phyloP scores from a whole-genome alignment of 2,888 invertebrate species.

The Merodon equestris region DNA sequence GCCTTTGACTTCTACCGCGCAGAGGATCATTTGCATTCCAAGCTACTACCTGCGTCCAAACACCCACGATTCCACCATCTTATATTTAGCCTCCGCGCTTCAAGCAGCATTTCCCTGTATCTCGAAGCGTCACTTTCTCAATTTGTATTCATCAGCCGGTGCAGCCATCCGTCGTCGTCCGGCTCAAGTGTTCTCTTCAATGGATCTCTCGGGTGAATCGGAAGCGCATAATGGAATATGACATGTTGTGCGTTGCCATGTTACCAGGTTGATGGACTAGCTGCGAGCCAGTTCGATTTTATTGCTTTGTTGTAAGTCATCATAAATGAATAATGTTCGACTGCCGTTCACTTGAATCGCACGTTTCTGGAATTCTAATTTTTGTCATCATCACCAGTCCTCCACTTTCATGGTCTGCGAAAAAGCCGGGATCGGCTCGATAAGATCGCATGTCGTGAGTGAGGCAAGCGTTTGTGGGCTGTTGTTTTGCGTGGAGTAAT shows the following conservation, averaged over 20 bases:
- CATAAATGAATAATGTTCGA: constrained; percentile 65
- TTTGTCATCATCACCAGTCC: background rate
- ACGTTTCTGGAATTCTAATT: constrained; percentile 63
- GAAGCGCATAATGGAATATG: constrained; percentile 67
- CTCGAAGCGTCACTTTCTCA: no score
- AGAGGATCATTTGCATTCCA: no score
- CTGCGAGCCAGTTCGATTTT: constrained; percentile 56
- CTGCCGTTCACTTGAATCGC: constrained; percentile 63
- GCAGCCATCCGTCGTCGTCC: constrained; percentile 40
- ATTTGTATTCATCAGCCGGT: constrained; percentile 56
- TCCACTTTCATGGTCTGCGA: constrained; percentile 22
- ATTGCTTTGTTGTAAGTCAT: constrained; percentile 58
- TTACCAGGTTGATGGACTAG: constrained; percentile 62
- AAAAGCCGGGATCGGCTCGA: constrained; percentile 34
- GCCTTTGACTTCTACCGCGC: no score
- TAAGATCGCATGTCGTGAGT: constrained; percentile 54
- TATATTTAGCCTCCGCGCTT: no score
- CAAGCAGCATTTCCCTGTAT: no score
- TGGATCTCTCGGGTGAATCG: constrained; percentile 59
- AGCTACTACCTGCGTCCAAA: no score
- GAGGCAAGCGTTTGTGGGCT: constrained; percentile 6
- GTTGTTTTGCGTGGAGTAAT: background rate
- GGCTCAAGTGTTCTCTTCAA: constrained; percentile 45
- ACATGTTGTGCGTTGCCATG: constrained; percentile 60
- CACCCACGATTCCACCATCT: background rate